phyloP scores from a whole-genome alignment of 2,888 invertebrate genomes.

The Himalopsyche japonica region DNA sequence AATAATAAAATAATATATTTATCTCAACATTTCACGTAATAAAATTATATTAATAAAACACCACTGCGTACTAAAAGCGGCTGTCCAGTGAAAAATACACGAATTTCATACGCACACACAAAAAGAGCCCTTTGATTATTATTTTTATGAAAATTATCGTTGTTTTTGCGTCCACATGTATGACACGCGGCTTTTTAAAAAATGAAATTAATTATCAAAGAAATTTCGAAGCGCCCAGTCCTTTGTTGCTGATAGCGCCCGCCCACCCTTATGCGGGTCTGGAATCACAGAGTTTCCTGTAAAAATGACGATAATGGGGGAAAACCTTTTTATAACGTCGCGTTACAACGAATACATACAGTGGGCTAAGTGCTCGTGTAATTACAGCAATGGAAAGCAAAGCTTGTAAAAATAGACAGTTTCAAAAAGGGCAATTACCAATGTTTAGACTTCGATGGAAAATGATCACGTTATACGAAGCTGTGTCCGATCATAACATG shows the following conservation, averaged over 20 bases:
- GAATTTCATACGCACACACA: neutral
- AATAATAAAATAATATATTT: too few relatives aligned
- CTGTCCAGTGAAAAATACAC: neutral
- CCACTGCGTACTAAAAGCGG: neutral
- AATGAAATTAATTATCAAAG: neutral
- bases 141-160: neutral
- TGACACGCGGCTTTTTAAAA: neutral
- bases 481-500: neutral
- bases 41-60: too few relatives aligned
- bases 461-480: too few relatives aligned
- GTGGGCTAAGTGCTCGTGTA: neutral
- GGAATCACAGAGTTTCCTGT: conserved; percentile 1
- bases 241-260: neutral
- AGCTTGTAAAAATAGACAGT: neutral
- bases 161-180: neutral
- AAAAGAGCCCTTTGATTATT: neutral
- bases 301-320: neutral
- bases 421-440: neutral
- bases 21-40: too few relatives aligned
- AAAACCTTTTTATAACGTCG: neutral
- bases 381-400: neutral
- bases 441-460: neutral
- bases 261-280: neutral
- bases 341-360: neutral
- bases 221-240: neutral